Evolutionary conservation across 2,888 invertebrate genomes (phyloP).

Genomic region (Tridacna gigas): DNA sequence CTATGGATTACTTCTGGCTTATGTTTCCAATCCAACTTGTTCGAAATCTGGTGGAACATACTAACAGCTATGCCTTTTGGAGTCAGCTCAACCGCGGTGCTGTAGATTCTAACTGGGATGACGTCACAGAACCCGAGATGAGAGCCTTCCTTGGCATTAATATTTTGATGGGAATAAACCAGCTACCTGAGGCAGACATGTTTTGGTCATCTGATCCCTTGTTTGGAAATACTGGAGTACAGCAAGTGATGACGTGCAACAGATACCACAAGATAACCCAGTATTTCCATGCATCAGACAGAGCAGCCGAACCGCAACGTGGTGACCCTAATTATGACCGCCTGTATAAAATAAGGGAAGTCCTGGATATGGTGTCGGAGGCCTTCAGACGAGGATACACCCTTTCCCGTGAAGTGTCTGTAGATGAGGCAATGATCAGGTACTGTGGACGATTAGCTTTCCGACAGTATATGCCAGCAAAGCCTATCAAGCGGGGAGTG

Average conservation of each 20-base stretch:
- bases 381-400: conserved; percentile 4
- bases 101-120: neutral
- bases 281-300: conserved; percentile 40
- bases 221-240: conserved; percentile 26
- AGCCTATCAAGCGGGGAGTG: too few relatives aligned
- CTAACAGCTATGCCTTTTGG: conserved; percentile 41
- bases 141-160: conserved; percentile 38
- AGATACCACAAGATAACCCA: conserved; percentile 36
- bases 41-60: too few relatives aligned
- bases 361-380: neutral
- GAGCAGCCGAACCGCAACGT: conserved; percentile 15
- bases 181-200: conserved; percentile 30
- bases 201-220: conserved; percentile 43
- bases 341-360: conserved; percentile 20
- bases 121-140: conserved; percentile 6
- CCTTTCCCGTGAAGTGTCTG: conserved; percentile 22
- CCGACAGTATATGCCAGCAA: too few relatives aligned
- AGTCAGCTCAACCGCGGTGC: neutral
- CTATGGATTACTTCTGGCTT: too few relatives aligned
- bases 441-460: conserved; percentile 28
- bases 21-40: too few relatives aligned
- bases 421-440: conserved; percentile 40
- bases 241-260: conserved; percentile 34
- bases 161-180: conserved; percentile 46
- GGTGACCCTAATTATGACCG: neutral